Base-by-base conservation (phyloP, 2,113 vertebrate species). In the Xenotilapia caudafasciata region DNA sequence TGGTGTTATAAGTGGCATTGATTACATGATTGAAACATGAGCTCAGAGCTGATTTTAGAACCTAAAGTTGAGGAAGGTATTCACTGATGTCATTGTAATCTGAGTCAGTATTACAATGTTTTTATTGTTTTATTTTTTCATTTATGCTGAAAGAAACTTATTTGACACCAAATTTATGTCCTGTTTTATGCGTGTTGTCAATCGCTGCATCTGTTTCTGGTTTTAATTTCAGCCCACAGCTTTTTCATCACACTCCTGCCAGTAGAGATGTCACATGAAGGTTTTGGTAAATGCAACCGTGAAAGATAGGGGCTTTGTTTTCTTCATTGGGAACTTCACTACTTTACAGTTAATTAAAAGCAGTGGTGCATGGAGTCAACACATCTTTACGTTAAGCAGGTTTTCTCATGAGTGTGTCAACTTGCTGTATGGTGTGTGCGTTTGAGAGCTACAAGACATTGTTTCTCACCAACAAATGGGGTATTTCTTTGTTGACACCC, bases 21-120 rank as follows among this genome's bases (percentile, higher is more conserved):
- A 95, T 95, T 95, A 86, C 88, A 90, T 92, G 92, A 88, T 11
- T 92, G 81, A 92, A 94, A 90, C 90, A 92, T 93, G 89, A 87
- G 90, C 80, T 84, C 28, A 14, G 73, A 62, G 53, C 82, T 85
- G 84, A 79, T 68, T 89, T 89, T 83, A 14, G 73, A 79, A 60
- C 31, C 42, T n/a, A 10, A 45, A 17, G 79, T 87, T 33, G 14
- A 31, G 6, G 4, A 31, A 31, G 17, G 3, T 35, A 49, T 84
- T 75, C 17, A 11, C 11, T 68, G 62, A 45, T 77, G 51, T 49
- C 62, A 28, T 31, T 40, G 49, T 89, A 7, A 70, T 35, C 56
- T 40, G 23, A 21, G 7, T 4, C 51, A 80, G 73, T 12, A 75
- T 83, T 60, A 17, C 31, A 5, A 2, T 62, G 3, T 38, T 38